These are phyloP conservation scores for Cremastobaeus sp. DNA, from an alignment of 2,888 invertebrate species.

Conservation along the genomic window DNA sequence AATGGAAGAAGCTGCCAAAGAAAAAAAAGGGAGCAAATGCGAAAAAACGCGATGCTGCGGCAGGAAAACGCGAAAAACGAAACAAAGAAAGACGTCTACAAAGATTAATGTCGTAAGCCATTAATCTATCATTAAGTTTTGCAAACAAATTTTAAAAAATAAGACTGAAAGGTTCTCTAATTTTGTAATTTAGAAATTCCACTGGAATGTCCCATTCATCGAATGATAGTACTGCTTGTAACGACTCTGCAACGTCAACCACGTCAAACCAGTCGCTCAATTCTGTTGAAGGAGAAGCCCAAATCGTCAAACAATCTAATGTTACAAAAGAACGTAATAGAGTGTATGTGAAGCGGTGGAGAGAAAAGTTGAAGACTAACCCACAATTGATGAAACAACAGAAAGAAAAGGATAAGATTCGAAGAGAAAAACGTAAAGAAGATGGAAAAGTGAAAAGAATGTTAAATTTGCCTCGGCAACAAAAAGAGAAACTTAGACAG, in stretches of 20 bases:
- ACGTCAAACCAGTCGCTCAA: too few species aligned
- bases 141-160: background rate
- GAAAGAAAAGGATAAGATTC: background rate
- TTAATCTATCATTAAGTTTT: background rate
- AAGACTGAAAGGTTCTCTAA: too few species aligned
- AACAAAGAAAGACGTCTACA: slow-evolving; percentile 5
- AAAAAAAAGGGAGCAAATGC: background rate
- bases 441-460: slow-evolving; percentile 6
- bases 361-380: background rate
- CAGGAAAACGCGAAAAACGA: background rate
- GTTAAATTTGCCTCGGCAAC: background rate
- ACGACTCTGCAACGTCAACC: too few species aligned
- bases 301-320: background rate
- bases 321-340: background rate
- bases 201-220: too few species aligned
- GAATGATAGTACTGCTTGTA: too few species aligned
- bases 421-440: background rate
- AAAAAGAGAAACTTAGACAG: slow-evolving; percentile 13
- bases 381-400: too few species aligned
- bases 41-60: background rate
- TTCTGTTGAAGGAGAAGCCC: background rate
- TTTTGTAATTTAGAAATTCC: too few species aligned
- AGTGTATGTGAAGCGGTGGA: background rate
- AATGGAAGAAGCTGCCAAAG: background rate
- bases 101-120: slow-evolving; percentile 1